phyloP scores from a whole-genome alignment of 2,888 invertebrate genomes.

The Bhutanitis thaidina region DNA sequence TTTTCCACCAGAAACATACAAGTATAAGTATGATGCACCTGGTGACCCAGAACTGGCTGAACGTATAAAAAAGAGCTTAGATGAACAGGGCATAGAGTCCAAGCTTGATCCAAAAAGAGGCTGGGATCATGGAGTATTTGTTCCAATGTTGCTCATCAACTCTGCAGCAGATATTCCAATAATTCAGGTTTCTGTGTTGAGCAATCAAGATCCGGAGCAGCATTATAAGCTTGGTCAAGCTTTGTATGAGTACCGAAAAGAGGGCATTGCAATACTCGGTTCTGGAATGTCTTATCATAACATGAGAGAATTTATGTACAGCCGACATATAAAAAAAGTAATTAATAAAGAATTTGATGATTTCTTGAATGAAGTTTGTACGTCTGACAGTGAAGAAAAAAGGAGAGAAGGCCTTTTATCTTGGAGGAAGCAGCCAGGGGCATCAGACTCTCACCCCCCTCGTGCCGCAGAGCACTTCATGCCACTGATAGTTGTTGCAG shows the following conservation, averaged over 20 bases:
- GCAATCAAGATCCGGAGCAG: constrained; percentile 53
- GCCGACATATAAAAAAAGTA: constrained; percentile 37
- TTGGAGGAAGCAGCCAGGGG: constrained; percentile 59
- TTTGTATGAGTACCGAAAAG: constrained; percentile 56
- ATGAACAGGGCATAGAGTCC: constrained; percentile 54
- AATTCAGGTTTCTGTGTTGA: constrained; percentile 61
- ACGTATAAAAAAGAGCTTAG: constrained; percentile 48
- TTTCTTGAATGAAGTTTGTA: constrained; percentile 56
- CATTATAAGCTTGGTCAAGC: constrained; percentile 62
- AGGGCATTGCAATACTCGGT: constrained; percentile 62
- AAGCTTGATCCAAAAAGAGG: constrained; percentile 61
- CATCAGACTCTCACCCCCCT: constrained; percentile 60
- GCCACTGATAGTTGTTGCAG: constrained; percentile 64
- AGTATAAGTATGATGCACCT: constrained; percentile 64
- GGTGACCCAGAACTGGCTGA: constrained; percentile 60
- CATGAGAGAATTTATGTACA: constrained; percentile 59
- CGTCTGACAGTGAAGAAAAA: constrained; percentile 43
- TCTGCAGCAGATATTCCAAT: constrained; percentile 66
- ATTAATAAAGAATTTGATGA: constrained; percentile 66
- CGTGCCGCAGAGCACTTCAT: constrained; percentile 67
- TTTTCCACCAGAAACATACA: constrained; percentile 67
- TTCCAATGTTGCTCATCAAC: constrained; percentile 71
- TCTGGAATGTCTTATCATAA: constrained; percentile 75
- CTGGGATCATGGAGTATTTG: constrained; percentile 75
- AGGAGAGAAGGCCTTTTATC: constrained; percentile 44